phyloP scores from a whole-genome alignment of 2,888 invertebrate species.

The Eilema sororculum region DNA sequence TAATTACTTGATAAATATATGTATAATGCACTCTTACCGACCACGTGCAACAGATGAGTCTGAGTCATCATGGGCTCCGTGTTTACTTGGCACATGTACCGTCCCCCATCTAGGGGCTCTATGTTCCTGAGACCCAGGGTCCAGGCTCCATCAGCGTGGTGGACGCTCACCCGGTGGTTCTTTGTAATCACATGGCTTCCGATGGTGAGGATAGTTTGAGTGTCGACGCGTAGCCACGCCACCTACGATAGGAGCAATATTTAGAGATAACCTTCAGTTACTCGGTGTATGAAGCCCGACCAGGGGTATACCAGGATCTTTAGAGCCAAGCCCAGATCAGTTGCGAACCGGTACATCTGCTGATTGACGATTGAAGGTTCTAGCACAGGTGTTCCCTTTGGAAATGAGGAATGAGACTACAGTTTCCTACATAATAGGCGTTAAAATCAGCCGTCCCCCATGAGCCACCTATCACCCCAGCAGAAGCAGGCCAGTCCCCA shows the following conservation, averaged over 20 bases:
- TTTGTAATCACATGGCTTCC: conserved; percentile 96
- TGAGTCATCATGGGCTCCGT: conserved; percentile 85
- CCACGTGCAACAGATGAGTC: conserved; percentile 78
- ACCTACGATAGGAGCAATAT: conserved; percentile 85
- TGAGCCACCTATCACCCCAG: no score
- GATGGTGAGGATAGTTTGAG: conserved; percentile 95
- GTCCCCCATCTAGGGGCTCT: conserved; percentile 92
- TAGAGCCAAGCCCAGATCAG: no score
- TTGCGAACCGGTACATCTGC: background rate
- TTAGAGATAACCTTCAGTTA: background rate
- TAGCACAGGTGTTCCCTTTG: background rate
- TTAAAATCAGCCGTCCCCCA: no score
- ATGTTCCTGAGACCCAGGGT: conserved; percentile 93
- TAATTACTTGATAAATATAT: no score
- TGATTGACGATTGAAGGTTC: background rate
- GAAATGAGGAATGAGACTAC: no score
- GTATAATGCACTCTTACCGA: conserved; percentile 64
- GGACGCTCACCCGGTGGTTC: conserved; percentile 94
- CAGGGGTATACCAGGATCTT: no score
- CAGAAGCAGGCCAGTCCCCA: no score
- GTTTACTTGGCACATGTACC: conserved; percentile 91
- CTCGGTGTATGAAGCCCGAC: no score
- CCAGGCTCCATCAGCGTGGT: conserved; percentile 94
- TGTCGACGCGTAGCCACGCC: conserved; percentile 96
- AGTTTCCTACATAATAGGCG: no score